These are phyloP conservation scores for Eupithecia inturbata DNA, from an alignment of 2,888 invertebrate genomes.

Conservation along the genomic window DNA sequence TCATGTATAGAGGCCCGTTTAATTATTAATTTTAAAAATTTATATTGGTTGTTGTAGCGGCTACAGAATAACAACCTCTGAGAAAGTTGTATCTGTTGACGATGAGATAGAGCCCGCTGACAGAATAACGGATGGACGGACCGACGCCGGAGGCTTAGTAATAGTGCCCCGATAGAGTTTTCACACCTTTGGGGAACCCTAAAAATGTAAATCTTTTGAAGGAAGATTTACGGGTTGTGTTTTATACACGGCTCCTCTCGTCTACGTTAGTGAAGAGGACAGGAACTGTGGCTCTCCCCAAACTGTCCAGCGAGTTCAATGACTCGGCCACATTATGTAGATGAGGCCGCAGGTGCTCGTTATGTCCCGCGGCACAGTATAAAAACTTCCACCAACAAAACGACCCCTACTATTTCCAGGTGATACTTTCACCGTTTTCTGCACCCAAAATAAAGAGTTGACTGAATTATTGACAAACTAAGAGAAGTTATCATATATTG, in stretches of 20 bases:
- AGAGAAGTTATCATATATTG: no score
- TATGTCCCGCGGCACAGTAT: constrained; percentile 74
- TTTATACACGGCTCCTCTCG: background rate
- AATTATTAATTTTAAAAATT: no score
- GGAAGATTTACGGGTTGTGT: background rate
- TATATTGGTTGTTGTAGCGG: no score
- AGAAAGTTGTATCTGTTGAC: no score
- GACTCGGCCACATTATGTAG: constrained; percentile 82
- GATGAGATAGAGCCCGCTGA: no score
- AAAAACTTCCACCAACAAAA: constrained; percentile 76
- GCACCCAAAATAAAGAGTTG: constrained; percentile 10
- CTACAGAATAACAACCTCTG: no score
- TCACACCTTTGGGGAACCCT: no score
- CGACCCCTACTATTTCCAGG: constrained; percentile 75
- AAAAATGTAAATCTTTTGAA: background rate
- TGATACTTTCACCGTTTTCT: constrained; percentile 54
- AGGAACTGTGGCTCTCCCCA: constrained; percentile 38
- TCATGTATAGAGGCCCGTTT: no score
- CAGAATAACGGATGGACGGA: no score
- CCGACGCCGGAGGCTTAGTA: no score
- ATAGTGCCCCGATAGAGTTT: no score
- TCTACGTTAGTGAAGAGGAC: background rate
- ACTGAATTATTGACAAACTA: constrained; percentile 9
- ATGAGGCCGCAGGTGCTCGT: constrained; percentile 80
- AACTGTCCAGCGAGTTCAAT: constrained; percentile 73